A percentile compares a stretch with the other conserved stretches of the same genome.
phyloP scores from a whole-genome alignment of 1,140 invertebrate species.

The Heliconius himera region DNA sequence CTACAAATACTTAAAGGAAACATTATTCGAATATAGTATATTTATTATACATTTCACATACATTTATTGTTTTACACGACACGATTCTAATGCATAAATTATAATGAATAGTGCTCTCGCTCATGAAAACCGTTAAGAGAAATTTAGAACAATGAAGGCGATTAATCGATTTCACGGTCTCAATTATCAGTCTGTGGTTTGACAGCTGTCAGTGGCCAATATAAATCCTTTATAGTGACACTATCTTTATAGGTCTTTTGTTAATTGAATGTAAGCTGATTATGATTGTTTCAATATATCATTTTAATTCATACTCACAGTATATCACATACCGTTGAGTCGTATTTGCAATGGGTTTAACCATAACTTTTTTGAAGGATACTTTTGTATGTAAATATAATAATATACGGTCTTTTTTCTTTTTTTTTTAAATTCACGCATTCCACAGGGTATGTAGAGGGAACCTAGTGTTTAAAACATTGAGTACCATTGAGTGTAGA shows the following conservation, averaged over 20 bases:
- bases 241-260: constrained; percentile 22
- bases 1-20: too few species aligned
- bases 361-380: too few species aligned
- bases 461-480: too few species aligned
- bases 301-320: not conserved
- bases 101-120: not conserved
- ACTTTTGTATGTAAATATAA: too few species aligned
- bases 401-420: too few species aligned
- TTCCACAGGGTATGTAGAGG: too few species aligned
- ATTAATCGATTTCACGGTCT: constrained; percentile 33
- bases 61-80: not conserved
- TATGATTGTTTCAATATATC: not conserved
- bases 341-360: too few species aligned
- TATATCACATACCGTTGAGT: too few species aligned
- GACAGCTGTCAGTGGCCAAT: constrained; percentile 28
- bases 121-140: constrained; percentile 24
- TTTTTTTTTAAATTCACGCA: too few species aligned
- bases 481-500: too few species aligned
- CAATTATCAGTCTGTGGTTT: constrained; percentile 23
- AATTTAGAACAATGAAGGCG: constrained; percentile 36
- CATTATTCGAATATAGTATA: too few species aligned
- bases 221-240: constrained; percentile 28
- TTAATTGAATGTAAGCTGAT: constrained; percentile 18
- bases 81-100: not conserved
- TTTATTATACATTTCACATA: not conserved